Conservation (phyloP, 2,888 invertebrate species). For the Aphidius colemani region DNA sequence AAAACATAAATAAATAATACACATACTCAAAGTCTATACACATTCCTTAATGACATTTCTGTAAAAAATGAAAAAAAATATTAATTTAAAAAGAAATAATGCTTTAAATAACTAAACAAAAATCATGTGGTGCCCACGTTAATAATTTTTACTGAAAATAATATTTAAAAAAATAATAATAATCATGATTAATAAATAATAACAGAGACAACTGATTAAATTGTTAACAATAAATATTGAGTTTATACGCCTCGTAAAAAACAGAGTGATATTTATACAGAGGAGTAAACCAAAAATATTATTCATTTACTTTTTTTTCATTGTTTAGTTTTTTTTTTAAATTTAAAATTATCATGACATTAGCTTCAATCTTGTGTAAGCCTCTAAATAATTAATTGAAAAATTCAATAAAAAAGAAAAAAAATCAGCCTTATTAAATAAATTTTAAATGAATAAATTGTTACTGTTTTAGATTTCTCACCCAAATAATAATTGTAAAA, state of each 20-base stretch:
- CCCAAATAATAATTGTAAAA: background rate
- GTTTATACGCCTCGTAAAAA: conserved; percentile 45
- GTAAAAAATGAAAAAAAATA: conserved; percentile 38
- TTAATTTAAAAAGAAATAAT: conserved; percentile 4
- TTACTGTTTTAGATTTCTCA: no score
- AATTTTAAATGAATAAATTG: no score
- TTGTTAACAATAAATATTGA: conserved; percentile 33
- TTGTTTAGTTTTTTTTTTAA: background rate
- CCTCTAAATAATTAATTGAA: background rate
- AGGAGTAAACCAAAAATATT: conserved; percentile 38
- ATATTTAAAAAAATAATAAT: background rate
- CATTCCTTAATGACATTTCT: conserved; percentile 46
- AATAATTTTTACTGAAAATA: conserved; percentile 45
- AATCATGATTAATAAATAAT: conserved; percentile 19
- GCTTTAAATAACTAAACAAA: background rate
- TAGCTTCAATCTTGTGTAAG: conserved; percentile 15
- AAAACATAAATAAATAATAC: background rate
- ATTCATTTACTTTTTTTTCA: background rate
- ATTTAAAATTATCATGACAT: conserved; percentile 14
- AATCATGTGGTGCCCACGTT: conserved; percentile 37
- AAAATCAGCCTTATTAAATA: background rate
- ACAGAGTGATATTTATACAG: conserved; percentile 46
- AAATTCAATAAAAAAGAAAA: background rate
- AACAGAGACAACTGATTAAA: background rate
- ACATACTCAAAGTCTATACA: conserved; percentile 37